These are phyloP conservation scores for Podarcis lilfordi DNA, from an alignment of 2,797 vertebrate species.

Conservation along the genomic window DNA sequence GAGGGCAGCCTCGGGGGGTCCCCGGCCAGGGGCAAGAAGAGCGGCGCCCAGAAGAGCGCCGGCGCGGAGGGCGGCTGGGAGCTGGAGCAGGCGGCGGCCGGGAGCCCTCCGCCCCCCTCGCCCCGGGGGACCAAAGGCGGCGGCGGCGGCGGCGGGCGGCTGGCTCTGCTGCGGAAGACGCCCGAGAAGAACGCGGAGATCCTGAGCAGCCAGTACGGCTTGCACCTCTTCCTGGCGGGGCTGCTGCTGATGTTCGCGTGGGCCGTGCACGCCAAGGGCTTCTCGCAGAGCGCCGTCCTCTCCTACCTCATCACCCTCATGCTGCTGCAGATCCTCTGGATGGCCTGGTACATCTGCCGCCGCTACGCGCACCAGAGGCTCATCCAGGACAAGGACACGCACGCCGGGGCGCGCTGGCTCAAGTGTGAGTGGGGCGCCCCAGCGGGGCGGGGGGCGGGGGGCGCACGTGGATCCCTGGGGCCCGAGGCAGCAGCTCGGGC, in stretches of 20 bases:
- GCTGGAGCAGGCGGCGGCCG: constrained; percentile 38
- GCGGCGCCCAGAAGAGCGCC: not conserved
- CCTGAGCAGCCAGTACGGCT: constrained; percentile 94
- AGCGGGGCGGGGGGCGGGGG: not conserved
- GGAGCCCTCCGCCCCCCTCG: no score
- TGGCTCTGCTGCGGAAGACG: not conserved
- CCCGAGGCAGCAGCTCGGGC: no score
- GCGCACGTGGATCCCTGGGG: no score
- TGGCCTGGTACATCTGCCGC: constrained; percentile 93
- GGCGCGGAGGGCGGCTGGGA: not conserved
- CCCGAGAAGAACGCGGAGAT: constrained; percentile 91
- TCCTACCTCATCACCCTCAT: constrained; percentile 89
- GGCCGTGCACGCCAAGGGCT: constrained; percentile 82
- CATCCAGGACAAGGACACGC: constrained; percentile 85
- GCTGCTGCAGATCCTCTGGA: constrained; percentile 93
- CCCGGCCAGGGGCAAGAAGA: not conserved
- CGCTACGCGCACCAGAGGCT: constrained; percentile 81
- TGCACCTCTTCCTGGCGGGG: constrained; percentile 90
- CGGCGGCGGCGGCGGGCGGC: not conserved
- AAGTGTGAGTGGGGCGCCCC: constrained; percentile 78
- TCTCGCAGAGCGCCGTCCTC: constrained; percentile 86
- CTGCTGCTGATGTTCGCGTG: constrained; percentile 90
- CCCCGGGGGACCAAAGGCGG: not conserved
- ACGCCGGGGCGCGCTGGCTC: constrained; percentile 93
- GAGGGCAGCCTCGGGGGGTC: no score